A percentile compares a stretch with the other conserved stretches of the same genome.
Evolutionary conservation across 2,888 invertebrate genomes (phyloP).

Genomic region (Brachypalpus laphriformis): DNA sequence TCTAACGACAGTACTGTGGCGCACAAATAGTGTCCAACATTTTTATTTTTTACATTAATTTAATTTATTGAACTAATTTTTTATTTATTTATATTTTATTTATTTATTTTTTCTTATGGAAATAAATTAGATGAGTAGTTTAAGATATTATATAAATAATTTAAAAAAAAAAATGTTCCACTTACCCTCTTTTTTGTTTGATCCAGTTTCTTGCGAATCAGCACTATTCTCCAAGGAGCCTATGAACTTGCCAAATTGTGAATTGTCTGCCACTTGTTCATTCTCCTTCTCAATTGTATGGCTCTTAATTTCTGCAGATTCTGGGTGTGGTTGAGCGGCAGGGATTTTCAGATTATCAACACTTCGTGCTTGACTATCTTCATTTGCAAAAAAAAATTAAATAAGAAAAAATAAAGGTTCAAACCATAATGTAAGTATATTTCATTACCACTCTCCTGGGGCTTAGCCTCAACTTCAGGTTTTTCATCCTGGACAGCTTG

Average conservation of each 20-base stretch:
- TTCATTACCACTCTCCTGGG: slow-evolving; percentile 13
- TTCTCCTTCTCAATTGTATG: background rate
- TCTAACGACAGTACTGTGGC: too few relatives aligned
- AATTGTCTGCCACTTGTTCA: background rate
- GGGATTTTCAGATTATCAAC: background rate
- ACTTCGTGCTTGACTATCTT: slow-evolving; percentile 36
- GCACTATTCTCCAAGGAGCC: slow-evolving; percentile 30
- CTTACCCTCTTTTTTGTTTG: slow-evolving; percentile 24
- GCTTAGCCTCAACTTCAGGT: background rate
- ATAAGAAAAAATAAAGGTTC: background rate
- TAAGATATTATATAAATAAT: too few relatives aligned
- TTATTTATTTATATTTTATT: too few relatives aligned
- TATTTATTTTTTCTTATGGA: too few relatives aligned
- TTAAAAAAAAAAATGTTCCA: too few relatives aligned
- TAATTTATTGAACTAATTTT: too few relatives aligned
- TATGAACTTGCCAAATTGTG: slow-evolving; percentile 38
- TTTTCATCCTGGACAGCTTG: background rate
- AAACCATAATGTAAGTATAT: background rate
- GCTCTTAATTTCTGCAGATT: background rate
- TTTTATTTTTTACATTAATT: too few relatives aligned
- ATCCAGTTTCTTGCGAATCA: background rate
- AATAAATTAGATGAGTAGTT: too few relatives aligned
- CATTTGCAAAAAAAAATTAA: background rate
- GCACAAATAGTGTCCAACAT: too few relatives aligned
- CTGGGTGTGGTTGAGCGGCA: background rate